These are phyloP conservation scores for Cairina moschata DNA, from an alignment of 2,113 vertebrate species.

Conservation along the genomic window DNA sequence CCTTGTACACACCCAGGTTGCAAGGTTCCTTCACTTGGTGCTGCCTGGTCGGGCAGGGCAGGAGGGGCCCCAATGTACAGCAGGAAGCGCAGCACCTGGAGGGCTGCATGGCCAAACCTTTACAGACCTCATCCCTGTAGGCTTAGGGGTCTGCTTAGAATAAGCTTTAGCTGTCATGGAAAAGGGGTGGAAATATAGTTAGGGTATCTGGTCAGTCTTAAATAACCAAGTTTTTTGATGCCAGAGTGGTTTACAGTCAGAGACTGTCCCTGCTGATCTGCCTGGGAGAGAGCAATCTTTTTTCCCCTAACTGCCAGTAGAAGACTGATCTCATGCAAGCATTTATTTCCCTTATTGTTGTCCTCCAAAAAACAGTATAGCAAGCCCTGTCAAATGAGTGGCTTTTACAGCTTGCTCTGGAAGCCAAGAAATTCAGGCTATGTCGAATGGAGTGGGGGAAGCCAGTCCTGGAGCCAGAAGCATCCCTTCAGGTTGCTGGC, in stretches of 20 bases:
- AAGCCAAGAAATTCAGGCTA: not conserved
- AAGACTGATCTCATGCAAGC: not conserved
- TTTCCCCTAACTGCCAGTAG: not conserved
- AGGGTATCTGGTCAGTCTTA: not conserved
- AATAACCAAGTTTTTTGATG: not conserved
- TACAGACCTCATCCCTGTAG: not conserved
- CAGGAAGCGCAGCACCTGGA: not conserved
- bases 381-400: not conserved
- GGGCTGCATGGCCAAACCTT: not conserved
- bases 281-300: not conserved
- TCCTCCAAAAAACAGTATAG: not conserved
- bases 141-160: not conserved
- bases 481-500: accelerated
- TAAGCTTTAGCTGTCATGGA: not conserved
- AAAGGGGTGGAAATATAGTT: not conserved
- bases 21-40: not conserved
- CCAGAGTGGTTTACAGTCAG: not conserved
- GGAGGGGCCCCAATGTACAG: not conserved
- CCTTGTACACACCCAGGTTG: constrained; percentile 5
- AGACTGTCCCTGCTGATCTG: not conserved
- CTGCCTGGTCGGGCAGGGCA: not conserved
- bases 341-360: not conserved
- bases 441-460: not conserved
- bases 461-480: not conserved
- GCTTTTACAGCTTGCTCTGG: not conserved